Percentiles rank a stretch among this genome's conserved stretches.
Evolutionary conservation across 2,888 invertebrate genomes (phyloP).

Genomic region (Hybos culiciformis): DNA sequence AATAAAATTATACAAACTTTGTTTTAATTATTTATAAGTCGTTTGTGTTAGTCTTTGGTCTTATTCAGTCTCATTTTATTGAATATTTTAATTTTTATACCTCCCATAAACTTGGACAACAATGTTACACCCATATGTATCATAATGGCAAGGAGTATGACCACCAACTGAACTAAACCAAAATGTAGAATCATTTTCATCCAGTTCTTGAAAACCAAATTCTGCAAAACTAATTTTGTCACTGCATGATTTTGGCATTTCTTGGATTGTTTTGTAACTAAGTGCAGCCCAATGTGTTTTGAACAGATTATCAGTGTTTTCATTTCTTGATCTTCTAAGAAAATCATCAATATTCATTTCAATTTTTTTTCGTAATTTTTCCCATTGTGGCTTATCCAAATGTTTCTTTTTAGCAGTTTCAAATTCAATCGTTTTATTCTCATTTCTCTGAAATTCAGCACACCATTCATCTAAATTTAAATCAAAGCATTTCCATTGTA

Average conservation of each 20-base stretch:
- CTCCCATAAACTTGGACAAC: conserved; percentile 78
- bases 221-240: conserved; percentile 46
- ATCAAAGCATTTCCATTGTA: conserved; percentile 27
- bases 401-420: conserved; percentile 20
- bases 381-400: conserved; percentile 59
- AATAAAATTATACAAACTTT: too few relatives aligned
- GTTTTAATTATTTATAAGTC: not conserved
- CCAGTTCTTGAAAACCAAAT: conserved; percentile 57
- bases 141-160: conserved; percentile 87
- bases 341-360: conserved; percentile 52
- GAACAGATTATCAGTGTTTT: conserved; percentile 39
- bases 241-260: conserved; percentile 24
- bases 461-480: conserved; percentile 25
- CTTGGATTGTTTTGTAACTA: conserved; percentile 24
- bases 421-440: conserved; percentile 16
- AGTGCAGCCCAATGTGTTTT: conserved; percentile 23
- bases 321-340: conserved; percentile 29
- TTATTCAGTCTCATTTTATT: not conserved
- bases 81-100: conserved; percentile 35
- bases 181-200: conserved; percentile 59
- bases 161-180: conserved; percentile 82
- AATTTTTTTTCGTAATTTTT: conserved; percentile 48
- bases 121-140: conserved; percentile 88
- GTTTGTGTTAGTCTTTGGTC: too few relatives aligned
- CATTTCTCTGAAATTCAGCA: conserved; percentile 8